Evolutionary conservation across 2,888 invertebrate genomes (phyloP).

Genomic region (Xylocampa areola): DNA sequence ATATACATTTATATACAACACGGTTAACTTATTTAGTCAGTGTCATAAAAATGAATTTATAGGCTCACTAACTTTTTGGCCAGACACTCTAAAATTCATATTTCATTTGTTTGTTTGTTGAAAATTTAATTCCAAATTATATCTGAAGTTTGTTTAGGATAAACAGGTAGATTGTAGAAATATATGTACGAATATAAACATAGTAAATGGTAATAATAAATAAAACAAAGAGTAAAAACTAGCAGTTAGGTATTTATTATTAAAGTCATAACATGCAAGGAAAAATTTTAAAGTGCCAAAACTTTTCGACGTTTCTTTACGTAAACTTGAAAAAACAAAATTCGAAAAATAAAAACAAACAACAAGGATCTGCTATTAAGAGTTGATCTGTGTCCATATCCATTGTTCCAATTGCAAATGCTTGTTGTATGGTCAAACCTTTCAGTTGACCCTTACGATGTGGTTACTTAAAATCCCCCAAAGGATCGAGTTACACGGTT

Average conservation of each 20-base stretch:
- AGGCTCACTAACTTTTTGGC: constrained; percentile 53
- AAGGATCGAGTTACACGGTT: constrained; percentile 82
- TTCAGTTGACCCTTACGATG: constrained; percentile 83
- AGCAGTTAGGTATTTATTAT: too few species aligned
- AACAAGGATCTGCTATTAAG: constrained; percentile 25
- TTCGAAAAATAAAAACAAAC: constrained; percentile 1
- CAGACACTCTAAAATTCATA: constrained; percentile 45
- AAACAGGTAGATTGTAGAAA: too few species aligned
- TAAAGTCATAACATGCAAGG: background rate
- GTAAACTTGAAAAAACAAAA: background rate
- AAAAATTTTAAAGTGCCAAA: background rate
- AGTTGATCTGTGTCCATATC: constrained; percentile 43
- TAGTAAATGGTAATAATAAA: too few species aligned
- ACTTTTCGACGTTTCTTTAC: background rate
- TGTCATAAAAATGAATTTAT: constrained; percentile 62
- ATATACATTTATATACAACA: too few species aligned
- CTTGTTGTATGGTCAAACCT: constrained; percentile 83
- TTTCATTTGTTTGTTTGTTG: constrained; percentile 41
- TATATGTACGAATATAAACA: too few species aligned
- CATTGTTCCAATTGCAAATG: constrained; percentile 65
- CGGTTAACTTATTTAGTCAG: constrained; percentile 58
- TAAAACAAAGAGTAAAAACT: too few species aligned
- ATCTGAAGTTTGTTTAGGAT: constrained; percentile 8
- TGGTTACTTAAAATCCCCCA: constrained; percentile 81
- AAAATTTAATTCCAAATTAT: constrained; percentile 37